phyloP scores from a whole-genome alignment of 2,113 vertebrate species.

The Chamaea fasciata region DNA sequence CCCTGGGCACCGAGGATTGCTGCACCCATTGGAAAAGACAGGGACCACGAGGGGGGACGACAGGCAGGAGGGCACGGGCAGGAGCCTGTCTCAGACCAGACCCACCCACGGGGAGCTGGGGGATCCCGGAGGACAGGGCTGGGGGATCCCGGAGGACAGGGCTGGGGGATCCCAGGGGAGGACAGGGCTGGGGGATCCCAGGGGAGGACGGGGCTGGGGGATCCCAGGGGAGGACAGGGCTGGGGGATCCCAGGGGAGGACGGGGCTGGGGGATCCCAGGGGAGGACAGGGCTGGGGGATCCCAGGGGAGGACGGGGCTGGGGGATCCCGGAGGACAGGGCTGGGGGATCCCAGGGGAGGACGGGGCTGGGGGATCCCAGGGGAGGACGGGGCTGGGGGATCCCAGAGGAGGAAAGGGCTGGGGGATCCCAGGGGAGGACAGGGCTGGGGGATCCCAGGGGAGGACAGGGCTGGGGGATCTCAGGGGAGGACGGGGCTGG shows the following conservation, averaged over 20 bases:
- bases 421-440: too few species aligned
- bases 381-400: too few species aligned
- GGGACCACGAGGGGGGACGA: accelerated
- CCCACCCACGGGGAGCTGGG: too few species aligned
- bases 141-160: too few species aligned
- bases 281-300: neutral
- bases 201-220: too few species aligned
- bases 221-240: neutral
- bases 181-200: neutral
- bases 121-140: too few species aligned
- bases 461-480: neutral
- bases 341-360: neutral
- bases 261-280: neutral
- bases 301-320: neutral
- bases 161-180: neutral
- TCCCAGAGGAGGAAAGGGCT: neutral
- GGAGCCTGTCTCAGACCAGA: neutral
- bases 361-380: too few species aligned
- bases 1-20: neutral
- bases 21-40: neutral
- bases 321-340: too few species aligned
- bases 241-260: too few species aligned
- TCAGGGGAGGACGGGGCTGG: too few species aligned
- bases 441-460: neutral
- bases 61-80: accelerated